Evolutionary conservation across 2,797 vertebrate species (phyloP).

Genomic region (Scolopax bukidnonensis): DNA sequence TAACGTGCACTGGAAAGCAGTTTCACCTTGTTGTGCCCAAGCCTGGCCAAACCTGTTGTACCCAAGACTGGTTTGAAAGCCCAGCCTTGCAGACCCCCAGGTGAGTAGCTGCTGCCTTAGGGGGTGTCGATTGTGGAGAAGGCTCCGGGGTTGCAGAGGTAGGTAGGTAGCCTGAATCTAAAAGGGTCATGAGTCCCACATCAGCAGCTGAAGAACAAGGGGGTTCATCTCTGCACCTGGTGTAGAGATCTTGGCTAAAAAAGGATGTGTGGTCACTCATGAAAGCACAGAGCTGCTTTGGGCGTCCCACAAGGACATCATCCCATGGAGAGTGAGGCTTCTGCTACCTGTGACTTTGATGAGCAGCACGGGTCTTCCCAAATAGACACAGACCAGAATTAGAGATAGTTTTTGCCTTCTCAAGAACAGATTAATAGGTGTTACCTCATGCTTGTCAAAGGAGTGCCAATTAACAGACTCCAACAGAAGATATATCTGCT

Average conservation of each 20-base stretch:
- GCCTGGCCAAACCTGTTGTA: background rate
- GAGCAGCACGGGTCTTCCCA: background rate
- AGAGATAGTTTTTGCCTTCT: background rate
- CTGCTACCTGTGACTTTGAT: background rate
- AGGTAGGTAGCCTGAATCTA: background rate
- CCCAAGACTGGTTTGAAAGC: background rate
- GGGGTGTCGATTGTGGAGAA: background rate
- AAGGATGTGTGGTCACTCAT: accelerated
- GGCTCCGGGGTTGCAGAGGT: background rate
- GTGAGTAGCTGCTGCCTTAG: background rate
- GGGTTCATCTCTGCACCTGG: background rate
- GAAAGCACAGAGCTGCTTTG: background rate
- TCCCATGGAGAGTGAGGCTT: background rate
- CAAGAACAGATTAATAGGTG: background rate
- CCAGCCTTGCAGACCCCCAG: accelerated
- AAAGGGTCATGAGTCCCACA: background rate
- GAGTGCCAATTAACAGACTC: background rate
- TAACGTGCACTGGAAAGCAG: background rate
- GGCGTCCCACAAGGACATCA: background rate
- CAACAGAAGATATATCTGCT: background rate
- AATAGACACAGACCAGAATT: background rate
- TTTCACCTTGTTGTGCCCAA: background rate
- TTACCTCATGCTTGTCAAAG: background rate
- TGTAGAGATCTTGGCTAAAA: background rate
- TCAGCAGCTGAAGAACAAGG: background rate